Percentiles rank a stretch among this genome's conserved stretches.
Conservation (phyloP, 2,888 invertebrate genomes). For the Scaptomyza caliginosa region DNA sequence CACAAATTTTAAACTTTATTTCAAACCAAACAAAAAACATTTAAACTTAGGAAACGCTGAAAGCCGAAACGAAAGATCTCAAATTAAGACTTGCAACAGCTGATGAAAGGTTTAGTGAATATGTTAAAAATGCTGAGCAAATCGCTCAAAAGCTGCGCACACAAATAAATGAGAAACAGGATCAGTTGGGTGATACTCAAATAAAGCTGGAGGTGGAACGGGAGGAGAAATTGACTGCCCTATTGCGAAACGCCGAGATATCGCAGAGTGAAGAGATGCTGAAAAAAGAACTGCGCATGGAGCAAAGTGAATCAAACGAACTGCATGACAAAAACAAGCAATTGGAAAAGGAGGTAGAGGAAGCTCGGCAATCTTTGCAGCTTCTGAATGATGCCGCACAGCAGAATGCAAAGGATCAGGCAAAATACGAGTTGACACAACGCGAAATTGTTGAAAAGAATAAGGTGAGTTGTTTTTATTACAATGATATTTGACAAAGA, state of each 20-base stretch:
- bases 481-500: not conserved
- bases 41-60: slow-evolving; percentile 76
- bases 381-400: slow-evolving; percentile 66
- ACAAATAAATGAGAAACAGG: slow-evolving; percentile 77
- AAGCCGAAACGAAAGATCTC: slow-evolving; percentile 80
- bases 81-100: slow-evolving; percentile 78
- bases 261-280: slow-evolving; percentile 92
- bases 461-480: slow-evolving; percentile 83
- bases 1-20: slow-evolving; percentile 29
- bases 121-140: slow-evolving; percentile 82
- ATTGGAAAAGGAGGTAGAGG: slow-evolving; percentile 85
- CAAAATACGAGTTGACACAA: slow-evolving; percentile 82
- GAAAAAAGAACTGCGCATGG: slow-evolving; percentile 89
- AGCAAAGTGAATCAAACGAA: slow-evolving; percentile 87
- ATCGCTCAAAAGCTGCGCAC: slow-evolving; percentile 76
- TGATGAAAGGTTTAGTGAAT: slow-evolving; percentile 83
- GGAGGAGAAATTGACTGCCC: slow-evolving; percentile 90
- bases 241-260: slow-evolving; percentile 91
- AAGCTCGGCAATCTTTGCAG: slow-evolving; percentile 63
- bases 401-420: slow-evolving; percentile 68
- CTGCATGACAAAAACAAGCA: slow-evolving; percentile 85
- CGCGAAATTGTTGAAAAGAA: slow-evolving; percentile 87
- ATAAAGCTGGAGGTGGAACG: slow-evolving; percentile 85
- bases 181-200: slow-evolving; percentile 72
- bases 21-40: slow-evolving; percentile 12